A percentile compares a stretch with the other conserved stretches of the same genome.
phyloP scores from a whole-genome alignment of 2,113 vertebrate species.

The Paramisgurnus dabryanus region DNA sequence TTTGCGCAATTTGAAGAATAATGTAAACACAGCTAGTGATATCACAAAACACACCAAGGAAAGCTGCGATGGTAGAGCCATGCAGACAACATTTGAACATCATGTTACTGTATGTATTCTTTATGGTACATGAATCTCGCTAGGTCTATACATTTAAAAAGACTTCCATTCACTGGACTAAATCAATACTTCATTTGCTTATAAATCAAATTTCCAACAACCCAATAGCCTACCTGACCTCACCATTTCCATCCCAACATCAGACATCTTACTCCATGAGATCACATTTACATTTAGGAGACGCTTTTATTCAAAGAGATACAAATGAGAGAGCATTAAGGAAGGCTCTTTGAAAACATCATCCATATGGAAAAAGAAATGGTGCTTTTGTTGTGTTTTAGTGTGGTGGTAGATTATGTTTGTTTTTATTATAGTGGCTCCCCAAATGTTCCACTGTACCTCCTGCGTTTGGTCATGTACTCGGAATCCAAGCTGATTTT shows the following conservation, averaged over 20 bases:
- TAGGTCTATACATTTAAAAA: conserved; percentile 15
- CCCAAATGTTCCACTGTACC: background rate
- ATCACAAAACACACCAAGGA: too few relatives aligned
- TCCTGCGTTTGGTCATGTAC: background rate
- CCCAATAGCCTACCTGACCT: conserved; percentile 54
- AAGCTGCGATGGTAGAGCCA: too few relatives aligned
- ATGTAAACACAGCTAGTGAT: too few relatives aligned
- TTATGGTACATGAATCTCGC: background rate
- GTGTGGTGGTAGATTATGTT: background rate
- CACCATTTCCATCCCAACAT: conserved; percentile 26
- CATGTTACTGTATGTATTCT: too few relatives aligned
- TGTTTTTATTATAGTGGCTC: too few relatives aligned
- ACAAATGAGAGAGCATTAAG: too few relatives aligned
- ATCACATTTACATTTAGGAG: background rate
- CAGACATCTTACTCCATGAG: conserved; percentile 36
- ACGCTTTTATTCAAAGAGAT: too few relatives aligned
- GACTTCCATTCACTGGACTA: conserved; percentile 37
- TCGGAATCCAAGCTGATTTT: background rate
- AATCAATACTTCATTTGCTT: conserved; percentile 56
- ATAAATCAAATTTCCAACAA: conserved; percentile 59
- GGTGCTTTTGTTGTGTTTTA: background rate
- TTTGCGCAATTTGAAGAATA: too few relatives aligned
- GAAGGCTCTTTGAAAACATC: too few relatives aligned
- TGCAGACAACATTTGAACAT: too few relatives aligned
- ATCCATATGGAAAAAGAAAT: background rate